Percentiles rank a stretch among this genome's conserved stretches.
phyloP scores from a whole-genome alignment of 2,113 vertebrate genomes.

The Spilogale gracilis region DNA sequence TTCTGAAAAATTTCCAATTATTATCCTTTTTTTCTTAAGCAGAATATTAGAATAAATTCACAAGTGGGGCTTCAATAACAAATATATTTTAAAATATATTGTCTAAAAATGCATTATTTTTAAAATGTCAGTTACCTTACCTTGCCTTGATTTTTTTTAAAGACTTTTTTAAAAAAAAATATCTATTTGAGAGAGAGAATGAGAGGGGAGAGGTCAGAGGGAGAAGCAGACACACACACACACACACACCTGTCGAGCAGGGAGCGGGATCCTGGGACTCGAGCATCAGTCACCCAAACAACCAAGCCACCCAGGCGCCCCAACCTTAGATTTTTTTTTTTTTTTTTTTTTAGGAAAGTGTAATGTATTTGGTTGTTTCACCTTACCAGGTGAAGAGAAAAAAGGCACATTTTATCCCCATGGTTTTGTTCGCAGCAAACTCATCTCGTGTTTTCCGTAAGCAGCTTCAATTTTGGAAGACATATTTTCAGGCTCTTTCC shows the following conservation, averaged over 20 bases:
- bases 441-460: not conserved
- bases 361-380: not conserved
- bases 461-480: not conserved
- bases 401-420: not conserved
- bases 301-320: too few species aligned
- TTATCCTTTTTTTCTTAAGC: not conserved
- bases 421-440: not conserved
- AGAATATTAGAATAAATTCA: not conserved
- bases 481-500: not conserved
- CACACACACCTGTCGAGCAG: too few species aligned
- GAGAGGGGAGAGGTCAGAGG: too few species aligned
- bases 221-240: too few species aligned
- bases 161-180: too few species aligned
- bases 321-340: not conserved
- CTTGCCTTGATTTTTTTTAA: not conserved
- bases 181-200: too few species aligned
- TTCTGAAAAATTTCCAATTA: constrained; percentile 36
- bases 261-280: too few species aligned
- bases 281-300: too few species aligned
- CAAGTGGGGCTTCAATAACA: not conserved
- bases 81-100: constrained; percentile 23
- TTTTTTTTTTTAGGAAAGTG: not conserved
- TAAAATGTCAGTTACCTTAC: not conserved
- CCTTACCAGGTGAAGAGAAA: not conserved
- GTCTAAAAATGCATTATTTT: not conserved